Evolutionary conservation across 2,888 invertebrate species (phyloP).

Genomic region (Teleogryllus oceanicus): DNA sequence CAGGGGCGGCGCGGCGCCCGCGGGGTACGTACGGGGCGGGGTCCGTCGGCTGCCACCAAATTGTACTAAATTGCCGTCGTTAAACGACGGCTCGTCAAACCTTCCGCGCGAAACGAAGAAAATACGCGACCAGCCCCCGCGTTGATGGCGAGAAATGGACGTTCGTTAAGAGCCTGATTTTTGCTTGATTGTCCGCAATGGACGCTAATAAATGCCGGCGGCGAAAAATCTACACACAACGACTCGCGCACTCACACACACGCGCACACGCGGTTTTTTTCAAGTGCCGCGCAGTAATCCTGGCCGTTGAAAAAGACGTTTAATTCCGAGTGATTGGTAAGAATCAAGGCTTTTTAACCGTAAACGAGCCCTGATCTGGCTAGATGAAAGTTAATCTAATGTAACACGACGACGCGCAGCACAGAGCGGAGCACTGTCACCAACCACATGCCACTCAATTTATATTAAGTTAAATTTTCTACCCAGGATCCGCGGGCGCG

Average conservation of each 20-base stretch:
- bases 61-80: not conserved
- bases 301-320: conserved; percentile 10
- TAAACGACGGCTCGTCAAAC: not conserved
- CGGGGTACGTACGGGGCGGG: not conserved
- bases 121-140: not conserved
- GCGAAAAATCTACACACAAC: not conserved
- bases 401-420: conserved; percentile 3
- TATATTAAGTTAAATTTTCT: conserved; percentile 18
- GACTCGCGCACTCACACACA: not conserved
- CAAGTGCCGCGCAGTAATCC: not conserved
- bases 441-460: conserved; percentile 11
- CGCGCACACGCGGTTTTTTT: not conserved
- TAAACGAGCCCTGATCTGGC: conserved; percentile 18
- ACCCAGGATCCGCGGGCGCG: conserved; percentile 4
- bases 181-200: conserved; percentile 18
- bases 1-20: no score
- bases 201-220: not conserved
- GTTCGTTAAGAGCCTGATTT: not conserved
- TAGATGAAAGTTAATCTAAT: conserved; percentile 18
- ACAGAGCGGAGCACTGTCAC: conserved; percentile 7
- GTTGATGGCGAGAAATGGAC: conserved; percentile 11
- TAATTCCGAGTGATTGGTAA: conserved; percentile 18
- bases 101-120: not conserved
- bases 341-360: conserved; percentile 18
- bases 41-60: conserved; percentile 6